These are phyloP conservation scores for Drosophila mojavensis DNA, from an alignment of 1,140 invertebrate species.

Conservation along the genomic window DNA sequence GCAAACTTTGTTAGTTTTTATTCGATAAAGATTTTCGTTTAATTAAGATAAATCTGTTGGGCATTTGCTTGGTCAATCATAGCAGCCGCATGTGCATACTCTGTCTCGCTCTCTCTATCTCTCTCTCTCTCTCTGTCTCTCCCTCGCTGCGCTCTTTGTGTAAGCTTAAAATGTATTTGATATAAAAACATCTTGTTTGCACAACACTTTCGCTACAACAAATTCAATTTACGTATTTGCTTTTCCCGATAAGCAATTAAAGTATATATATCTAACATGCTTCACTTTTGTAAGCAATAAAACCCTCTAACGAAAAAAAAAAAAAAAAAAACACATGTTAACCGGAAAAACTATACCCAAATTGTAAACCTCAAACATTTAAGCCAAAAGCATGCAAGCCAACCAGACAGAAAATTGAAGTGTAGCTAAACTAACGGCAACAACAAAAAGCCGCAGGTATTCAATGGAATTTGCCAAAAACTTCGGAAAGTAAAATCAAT, in stretches of 20 bases:
- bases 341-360: constrained; percentile 8
- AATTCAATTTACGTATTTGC: constrained; percentile 8
- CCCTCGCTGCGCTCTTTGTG: too few species aligned
- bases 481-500: constrained; percentile 59
- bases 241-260: constrained; percentile 9
- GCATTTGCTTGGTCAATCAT: too few species aligned
- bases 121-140: too few species aligned
- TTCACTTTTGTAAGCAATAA: too few species aligned
- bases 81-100: too few species aligned
- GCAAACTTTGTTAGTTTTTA: too few species aligned
- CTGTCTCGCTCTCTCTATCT: too few species aligned
- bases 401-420: constrained; percentile 1
- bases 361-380: constrained; percentile 26
- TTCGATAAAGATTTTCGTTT: too few species aligned
- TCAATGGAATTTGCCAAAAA: constrained; percentile 24
- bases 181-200: not conserved
- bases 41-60: too few species aligned
- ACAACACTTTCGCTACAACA: not conserved
- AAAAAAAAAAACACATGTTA: constrained; percentile 10
- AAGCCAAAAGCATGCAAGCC: constrained; percentile 10
- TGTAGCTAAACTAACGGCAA: constrained; percentile 11
- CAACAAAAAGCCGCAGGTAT: constrained; percentile 6
- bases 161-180: not conserved
- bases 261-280: not conserved
- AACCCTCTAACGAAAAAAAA: not conserved